Conservation (phyloP, 2,797 vertebrate species). For the Argyrosomus regius region DNA sequence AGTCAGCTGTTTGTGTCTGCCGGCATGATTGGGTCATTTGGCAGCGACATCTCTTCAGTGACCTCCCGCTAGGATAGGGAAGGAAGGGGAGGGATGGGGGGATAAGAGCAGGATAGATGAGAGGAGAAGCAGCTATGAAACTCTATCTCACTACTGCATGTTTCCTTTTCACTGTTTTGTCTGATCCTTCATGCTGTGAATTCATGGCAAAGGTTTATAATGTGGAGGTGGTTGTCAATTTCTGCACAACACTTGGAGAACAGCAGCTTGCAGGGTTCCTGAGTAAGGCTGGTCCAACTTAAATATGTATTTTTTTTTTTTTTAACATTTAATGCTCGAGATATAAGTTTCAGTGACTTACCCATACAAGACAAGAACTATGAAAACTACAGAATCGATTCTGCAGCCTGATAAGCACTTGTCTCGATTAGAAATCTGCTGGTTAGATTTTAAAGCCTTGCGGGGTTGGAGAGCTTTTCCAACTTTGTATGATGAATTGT, state of each 20-base stretch:
- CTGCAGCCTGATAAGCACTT: neutral
- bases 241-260: slow-evolving; percentile 28
- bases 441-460: slow-evolving; percentile 13
- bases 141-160: slow-evolving; percentile 59
- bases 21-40: slow-evolving; percentile 84
- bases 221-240: slow-evolving; percentile 29
- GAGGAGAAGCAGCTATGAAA: slow-evolving; percentile 60
- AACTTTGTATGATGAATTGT: slow-evolving; percentile 2
- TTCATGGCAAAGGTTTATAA: slow-evolving; percentile 31
- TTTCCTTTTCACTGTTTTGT: slow-evolving; percentile 43
- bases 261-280: slow-evolving; percentile 19
- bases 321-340: slow-evolving; percentile 29
- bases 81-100: slow-evolving; percentile 66
- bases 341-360: slow-evolving; percentile 13
- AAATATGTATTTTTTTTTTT: slow-evolving; percentile 28
- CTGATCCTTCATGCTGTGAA: slow-evolving; percentile 36
- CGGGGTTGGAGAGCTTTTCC: slow-evolving; percentile 12
- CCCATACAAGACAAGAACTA: slow-evolving; percentile 13
- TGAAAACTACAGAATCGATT: slow-evolving; percentile 30
- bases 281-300: slow-evolving; percentile 28
- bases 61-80: slow-evolving; percentile 79
- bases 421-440: slow-evolving; percentile 28
- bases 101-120: slow-evolving; percentile 64
- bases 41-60: slow-evolving; percentile 80
- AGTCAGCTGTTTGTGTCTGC: slow-evolving; percentile 87